phyloP scores from a whole-genome alignment of 23 tunicate genomes.

The Ciona savignyi region DNA sequence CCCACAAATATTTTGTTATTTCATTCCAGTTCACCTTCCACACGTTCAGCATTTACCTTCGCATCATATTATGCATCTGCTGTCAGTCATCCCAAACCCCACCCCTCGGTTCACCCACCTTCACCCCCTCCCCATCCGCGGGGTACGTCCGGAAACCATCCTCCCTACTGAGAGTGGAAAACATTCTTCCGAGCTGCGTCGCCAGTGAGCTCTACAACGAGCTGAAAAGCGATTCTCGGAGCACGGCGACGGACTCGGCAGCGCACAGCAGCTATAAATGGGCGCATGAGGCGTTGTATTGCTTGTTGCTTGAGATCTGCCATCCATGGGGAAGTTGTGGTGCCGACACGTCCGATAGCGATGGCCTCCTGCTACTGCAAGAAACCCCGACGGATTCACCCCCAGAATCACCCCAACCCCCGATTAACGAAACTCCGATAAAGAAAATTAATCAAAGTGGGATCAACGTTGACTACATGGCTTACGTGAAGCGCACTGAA shows the following conservation, averaged over 20 bases:
- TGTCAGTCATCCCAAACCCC: conserved; percentile 2
- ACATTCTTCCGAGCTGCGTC: not conserved
- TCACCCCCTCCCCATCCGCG: not conserved
- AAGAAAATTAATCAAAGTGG: not conserved
- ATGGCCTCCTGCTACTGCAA: not conserved
- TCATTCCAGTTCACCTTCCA: conserved; percentile 28
- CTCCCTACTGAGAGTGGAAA: not conserved
- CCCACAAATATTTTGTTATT: too few relatives aligned
- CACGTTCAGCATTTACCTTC: conserved; percentile 20
- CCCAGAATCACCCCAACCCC: not conserved
- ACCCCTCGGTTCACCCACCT: not conserved
- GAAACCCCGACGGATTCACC: not conserved
- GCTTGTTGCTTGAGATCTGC: not conserved
- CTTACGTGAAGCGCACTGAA: conserved; percentile 29
- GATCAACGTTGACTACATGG: conserved; percentile 30
- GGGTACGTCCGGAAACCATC: not conserved
- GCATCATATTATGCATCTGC: conserved; percentile 21
- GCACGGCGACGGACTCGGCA: not conserved
- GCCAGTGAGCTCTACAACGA: not conserved
- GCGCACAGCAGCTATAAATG: not conserved
- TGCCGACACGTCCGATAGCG: not conserved
- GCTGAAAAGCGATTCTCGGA: not conserved
- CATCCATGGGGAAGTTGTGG: not conserved
- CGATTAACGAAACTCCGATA: not conserved
- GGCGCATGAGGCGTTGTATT: not conserved